Evolutionary conservation across 2,888 invertebrate species (phyloP), one percentile per base, ranked within the genome.

Genomic region (Hedya salicella): DNA sequence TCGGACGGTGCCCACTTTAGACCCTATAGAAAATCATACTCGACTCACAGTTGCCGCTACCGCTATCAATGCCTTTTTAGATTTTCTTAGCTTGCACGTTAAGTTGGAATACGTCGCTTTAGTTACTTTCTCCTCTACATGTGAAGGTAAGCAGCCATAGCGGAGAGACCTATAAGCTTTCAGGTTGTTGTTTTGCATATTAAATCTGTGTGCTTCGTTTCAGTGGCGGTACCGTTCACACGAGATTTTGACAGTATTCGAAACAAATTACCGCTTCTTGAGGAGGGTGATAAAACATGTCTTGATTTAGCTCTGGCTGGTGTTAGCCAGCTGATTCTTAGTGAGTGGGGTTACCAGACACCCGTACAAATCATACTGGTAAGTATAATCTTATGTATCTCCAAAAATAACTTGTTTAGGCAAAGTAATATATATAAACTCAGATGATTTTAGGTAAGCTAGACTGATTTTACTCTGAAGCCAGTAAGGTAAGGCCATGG

Each of bases 301-400:
- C 93, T 98, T 67, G 96, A 97, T 78, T 94, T 94, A 5, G 96
- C 96, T 53, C 89, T 98, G 2, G 94, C 95, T 75, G 97, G 96
- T 17, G 95, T 97, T 0, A 96, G 95, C 77, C 95, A 95, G 76
- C 91, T 97, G 57, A 94, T 98, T 39, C 93, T 96, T 39, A 95
- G 95, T 61, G 97, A 98, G 82, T 99, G 98, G 98, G 98, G 98
- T 4, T 95, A 95, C 68, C 95, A 96, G 71, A 96, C 96, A 54
- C 95, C 96, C 8, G 96, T 97, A 74, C 98, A 98, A 73, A 90
- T 92, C 42, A 86, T 93, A 68, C 62, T 93, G 86, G 93, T 92
- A 83, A 69, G 44, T 30, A 3, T 44, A 25, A 4, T 25, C 25
- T n/a, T n/a, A n/a, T n/a, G n/a, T n/a, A n/a, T n/a, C n/a, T n/a